Evolutionary conservation across 1,140 invertebrate species (phyloP).

Genomic region (Leguminivora glycinivorella): DNA sequence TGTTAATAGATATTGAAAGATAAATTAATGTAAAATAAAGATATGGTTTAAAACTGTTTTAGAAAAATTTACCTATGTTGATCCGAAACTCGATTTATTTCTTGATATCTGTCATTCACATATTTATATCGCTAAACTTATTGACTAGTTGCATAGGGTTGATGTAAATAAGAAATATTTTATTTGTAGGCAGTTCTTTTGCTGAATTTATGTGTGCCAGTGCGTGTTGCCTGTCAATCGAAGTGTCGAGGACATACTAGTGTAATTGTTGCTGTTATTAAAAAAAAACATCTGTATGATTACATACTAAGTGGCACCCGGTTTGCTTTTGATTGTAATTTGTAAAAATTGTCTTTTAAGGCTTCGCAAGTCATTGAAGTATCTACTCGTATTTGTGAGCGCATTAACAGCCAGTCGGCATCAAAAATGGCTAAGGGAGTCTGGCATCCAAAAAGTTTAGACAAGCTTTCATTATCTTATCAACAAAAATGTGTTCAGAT

Average conservation of each 20-base stretch:
- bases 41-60: conserved; percentile 74
- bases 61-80: conserved; percentile 78
- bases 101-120: conserved; percentile 59
- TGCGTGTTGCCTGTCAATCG: conserved; percentile 43
- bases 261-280: not conserved
- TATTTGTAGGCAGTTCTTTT: conserved; percentile 67
- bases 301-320: too few relatives aligned
- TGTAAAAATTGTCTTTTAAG: not conserved
- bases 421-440: too few relatives aligned
- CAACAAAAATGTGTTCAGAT: too few relatives aligned
- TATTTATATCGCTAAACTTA: conserved; percentile 56
- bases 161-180: conserved; percentile 66
- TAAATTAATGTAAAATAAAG: conserved; percentile 68
- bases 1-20: conserved; percentile 75
- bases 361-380: not conserved
- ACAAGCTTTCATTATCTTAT: too few relatives aligned
- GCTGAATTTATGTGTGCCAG: conserved; percentile 68
- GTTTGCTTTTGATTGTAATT: not conserved
- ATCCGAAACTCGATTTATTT: conserved; percentile 68
- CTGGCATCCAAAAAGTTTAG: too few relatives aligned
- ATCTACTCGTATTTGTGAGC: not conserved
- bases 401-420: not conserved
- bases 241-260: conserved; percentile 32
- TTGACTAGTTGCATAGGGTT: conserved; percentile 67
- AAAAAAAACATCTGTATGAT: not conserved